Evolutionary conservation across 2,888 invertebrate genomes (phyloP).

Genomic region (Branchellion lobata): DNA sequence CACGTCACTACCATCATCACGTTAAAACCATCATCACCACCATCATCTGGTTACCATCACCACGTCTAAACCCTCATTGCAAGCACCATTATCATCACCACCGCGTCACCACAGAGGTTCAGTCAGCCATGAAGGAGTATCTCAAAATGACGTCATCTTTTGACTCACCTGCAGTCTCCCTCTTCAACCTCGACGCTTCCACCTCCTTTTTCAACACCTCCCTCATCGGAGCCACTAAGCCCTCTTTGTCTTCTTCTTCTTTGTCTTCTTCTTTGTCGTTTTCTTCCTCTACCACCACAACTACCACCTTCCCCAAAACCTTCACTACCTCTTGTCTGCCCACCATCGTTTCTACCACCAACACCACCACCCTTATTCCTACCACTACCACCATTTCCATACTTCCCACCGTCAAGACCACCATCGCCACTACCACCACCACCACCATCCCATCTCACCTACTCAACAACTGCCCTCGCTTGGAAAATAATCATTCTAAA

Average conservation of each 20-base stretch:
- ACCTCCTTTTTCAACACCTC: background rate
- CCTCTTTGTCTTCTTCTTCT: background rate
- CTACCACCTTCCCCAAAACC: background rate
- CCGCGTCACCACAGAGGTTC: background rate
- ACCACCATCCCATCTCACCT: no score
- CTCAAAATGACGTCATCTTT: conserved; percentile 16
- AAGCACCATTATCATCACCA: no score
- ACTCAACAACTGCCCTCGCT: no score
- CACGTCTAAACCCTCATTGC: no score
- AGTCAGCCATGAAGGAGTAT: conserved; percentile 38
- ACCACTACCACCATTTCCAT: no score
- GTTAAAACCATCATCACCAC: no score
- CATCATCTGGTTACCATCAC: no score
- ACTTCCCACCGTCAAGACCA: background rate
- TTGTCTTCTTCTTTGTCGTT: background rate
- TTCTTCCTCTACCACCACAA: background rate
- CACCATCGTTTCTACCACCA: background rate
- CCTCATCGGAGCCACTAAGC: background rate
- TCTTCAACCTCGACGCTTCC: background rate
- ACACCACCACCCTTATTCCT: no score
- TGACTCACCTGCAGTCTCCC: background rate
- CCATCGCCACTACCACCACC: background rate
- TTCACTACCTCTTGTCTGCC: background rate
- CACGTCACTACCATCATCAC: no score
- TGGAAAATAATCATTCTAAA: no score